Base-by-base conservation (phyloP, 1,140 invertebrate species). In the Riptortus pedestris region DNA sequence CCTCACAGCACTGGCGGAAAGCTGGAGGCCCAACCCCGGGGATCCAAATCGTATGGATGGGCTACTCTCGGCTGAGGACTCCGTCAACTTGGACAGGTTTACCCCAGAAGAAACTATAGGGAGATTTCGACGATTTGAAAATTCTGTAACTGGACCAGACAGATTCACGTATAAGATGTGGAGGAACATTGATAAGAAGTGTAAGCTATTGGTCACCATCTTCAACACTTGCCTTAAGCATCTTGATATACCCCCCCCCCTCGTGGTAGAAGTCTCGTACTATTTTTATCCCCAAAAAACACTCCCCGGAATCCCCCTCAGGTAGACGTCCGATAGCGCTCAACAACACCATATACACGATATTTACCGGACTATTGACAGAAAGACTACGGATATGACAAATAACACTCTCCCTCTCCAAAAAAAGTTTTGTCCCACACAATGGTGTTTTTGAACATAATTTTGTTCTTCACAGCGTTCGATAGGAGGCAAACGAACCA, bases 311-410 rank as follows among this genome's bases (percentile, higher is more conserved):
- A 9, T 66, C 71, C 31, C 52, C 71, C 0, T 31, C 33, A 2
- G 75, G 75, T 55, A 75, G 73, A 73, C 59, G 72, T 11, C 73
- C 73, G 0, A 69, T 76, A 0, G 65, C 72, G 0, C 67, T 75
- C n/a, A 65, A 69, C 16, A 66, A 70, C n/a, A 71, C 69, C 0
- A 66, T 70, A 0, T 68, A 69, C 1, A 75, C 74, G 33, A 66
- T 75, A 2, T 75, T 73, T 28, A 65, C 71, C 0, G 70, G 70
- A 0, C 45, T 73, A 2, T 0, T 73, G n/a, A 31, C 68, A 0
- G 7, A 33, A 48, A 51, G 66, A 9, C 11, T 67, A 2, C 16
- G 20, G 0, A 14, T 1, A 11, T 61, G 71, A 16, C 51, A 67
- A 0, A 28, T 26, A 0, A 22, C 3, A 1, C 12, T 67, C 0